Percentiles rank a stretch among this genome's conserved stretches.
These are phyloP conservation scores for Nephrocerus scutellatus DNA, from an alignment of 2,888 invertebrate genomes.

Conservation along the genomic window DNA sequence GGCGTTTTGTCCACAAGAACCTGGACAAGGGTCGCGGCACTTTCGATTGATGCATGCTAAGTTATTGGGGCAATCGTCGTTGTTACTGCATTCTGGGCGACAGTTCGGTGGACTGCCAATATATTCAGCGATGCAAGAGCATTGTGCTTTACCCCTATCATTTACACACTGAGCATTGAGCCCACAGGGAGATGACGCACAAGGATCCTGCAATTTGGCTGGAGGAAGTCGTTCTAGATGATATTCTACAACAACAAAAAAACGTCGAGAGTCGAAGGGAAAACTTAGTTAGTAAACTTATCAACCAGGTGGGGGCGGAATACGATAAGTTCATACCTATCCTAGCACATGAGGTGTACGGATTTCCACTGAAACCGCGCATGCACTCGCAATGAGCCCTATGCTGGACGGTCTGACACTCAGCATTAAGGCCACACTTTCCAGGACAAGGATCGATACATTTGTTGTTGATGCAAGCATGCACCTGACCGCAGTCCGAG, in stretches of 20 bases:
- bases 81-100: constrained; percentile 64
- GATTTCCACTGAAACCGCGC: constrained; percentile 63
- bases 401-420: constrained; percentile 70
- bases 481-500: constrained; percentile 60
- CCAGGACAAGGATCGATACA: constrained; percentile 70
- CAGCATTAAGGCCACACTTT: constrained; percentile 62
- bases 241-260: too few species aligned
- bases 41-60: constrained; percentile 65
- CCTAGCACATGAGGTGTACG: constrained; percentile 57
- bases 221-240: constrained; percentile 18
- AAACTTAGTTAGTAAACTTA: too few species aligned
- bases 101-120: constrained; percentile 67
- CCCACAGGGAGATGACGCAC: constrained; percentile 71
- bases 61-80: constrained; percentile 61
- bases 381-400: constrained; percentile 69
- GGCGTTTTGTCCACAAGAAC: constrained; percentile 69
- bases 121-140: constrained; percentile 61
- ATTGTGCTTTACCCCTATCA: constrained; percentile 55
- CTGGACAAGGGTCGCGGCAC: constrained; percentile 69
- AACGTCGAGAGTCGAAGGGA: too few species aligned
- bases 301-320: too few species aligned
- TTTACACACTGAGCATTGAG: constrained; percentile 65
- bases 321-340: constrained; percentile 34
- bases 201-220: constrained; percentile 50
- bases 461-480: constrained; percentile 64